These are phyloP conservation scores for Cebidichthys violaceus DNA, from an alignment of 2,113 vertebrate species.

Conservation along the genomic window DNA sequence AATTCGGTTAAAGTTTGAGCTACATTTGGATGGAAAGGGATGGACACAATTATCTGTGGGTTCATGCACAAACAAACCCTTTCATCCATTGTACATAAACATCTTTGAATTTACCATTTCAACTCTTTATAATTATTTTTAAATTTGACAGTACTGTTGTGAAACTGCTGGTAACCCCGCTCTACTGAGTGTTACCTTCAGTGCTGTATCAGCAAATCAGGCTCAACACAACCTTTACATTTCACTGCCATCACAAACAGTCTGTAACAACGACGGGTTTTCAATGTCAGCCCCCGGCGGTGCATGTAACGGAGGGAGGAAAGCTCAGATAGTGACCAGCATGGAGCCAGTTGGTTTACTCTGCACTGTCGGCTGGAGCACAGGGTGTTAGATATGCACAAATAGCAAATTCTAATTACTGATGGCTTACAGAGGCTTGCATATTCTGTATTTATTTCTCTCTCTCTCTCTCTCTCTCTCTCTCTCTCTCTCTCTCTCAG, in stretches of 20 bases:
- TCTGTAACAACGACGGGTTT: constrained; percentile 51
- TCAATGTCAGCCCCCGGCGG: constrained; percentile 53
- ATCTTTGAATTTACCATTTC: not conserved
- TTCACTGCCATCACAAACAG: constrained; percentile 12
- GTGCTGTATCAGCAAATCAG: constrained; percentile 36
- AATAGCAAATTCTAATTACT: constrained; percentile 67
- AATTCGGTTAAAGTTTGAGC: not conserved
- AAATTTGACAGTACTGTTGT: not conserved
- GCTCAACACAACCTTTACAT: constrained; percentile 31
- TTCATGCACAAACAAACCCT: not conserved
- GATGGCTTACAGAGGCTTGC: constrained; percentile 54
- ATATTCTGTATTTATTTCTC: constrained; percentile 49
- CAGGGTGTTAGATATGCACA: constrained; percentile 49
- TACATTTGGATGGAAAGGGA: not conserved
- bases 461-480: constrained; percentile 8
- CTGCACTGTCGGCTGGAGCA: constrained; percentile 45
- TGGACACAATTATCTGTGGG: no score
- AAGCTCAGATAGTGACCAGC: constrained; percentile 46
- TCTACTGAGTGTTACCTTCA: not conserved
- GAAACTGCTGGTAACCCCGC: not conserved
- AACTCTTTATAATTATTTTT: not conserved
- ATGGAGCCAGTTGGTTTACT: constrained; percentile 56
- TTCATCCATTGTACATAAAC: not conserved
- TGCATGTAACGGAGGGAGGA: constrained; percentile 1
- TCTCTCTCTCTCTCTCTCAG: constrained; percentile 18